A percentile compares a stretch with the other conserved stretches of the same genome.
phyloP scores from a whole-genome alignment of 2,888 invertebrate species.

The Eustalomyia histrio region DNA sequence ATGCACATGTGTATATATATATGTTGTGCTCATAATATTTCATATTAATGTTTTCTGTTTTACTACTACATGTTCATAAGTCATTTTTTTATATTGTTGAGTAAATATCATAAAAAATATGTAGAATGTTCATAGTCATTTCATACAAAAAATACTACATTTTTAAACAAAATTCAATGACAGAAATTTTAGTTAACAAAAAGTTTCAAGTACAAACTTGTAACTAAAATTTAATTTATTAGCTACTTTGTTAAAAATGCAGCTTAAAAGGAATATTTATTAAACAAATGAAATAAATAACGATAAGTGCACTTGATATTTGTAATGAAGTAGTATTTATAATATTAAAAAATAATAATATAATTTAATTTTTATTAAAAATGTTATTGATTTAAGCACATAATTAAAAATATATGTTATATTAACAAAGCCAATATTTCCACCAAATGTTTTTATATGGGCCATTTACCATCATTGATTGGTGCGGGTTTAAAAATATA shows the following conservation, averaged over 20 bases:
- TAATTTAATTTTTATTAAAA: too few species aligned
- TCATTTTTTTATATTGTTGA: constrained; percentile 2
- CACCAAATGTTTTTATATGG: too few species aligned
- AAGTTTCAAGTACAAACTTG: not conserved
- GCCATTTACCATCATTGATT: too few species aligned
- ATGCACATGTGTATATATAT: too few species aligned
- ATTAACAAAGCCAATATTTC: too few species aligned
- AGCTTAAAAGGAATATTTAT: not conserved
- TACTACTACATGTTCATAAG: not conserved
- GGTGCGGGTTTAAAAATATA: too few species aligned
- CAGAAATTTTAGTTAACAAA: not conserved
- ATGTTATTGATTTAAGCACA: too few species aligned
- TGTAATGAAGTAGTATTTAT: too few species aligned
- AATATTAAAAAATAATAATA: too few species aligned
- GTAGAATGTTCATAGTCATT: not conserved
- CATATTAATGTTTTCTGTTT: not conserved
- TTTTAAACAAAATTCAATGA: not conserved
- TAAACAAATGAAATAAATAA: not conserved
- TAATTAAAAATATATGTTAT: too few species aligned
- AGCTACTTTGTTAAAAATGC: not conserved
- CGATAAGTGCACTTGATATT: too few species aligned
- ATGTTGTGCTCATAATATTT: not conserved
- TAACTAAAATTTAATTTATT: not conserved
- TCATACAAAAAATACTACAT: not conserved
- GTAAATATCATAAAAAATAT: not conserved